Base-by-base conservation (phyloP, 2,888 invertebrate species). In the Ophonus ardosiacus region DNA sequence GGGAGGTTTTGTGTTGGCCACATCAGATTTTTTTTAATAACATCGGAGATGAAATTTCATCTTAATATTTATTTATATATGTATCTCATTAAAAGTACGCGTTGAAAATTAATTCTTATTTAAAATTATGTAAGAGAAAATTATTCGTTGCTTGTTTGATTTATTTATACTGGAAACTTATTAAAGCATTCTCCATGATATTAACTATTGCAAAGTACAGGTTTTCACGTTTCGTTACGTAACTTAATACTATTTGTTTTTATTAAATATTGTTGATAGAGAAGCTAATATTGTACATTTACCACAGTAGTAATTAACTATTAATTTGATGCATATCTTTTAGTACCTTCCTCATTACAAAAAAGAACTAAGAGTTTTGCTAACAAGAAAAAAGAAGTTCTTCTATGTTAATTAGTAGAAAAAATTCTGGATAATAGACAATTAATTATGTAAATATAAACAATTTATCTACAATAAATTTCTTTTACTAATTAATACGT, bases 401-500 rank as follows among this genome's bases (percentile, higher is more conserved):
- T 43, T 10, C 8, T 51, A 51, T 13, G 43, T 51, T 51, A 51
- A 51, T 51, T 51, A 13, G 10, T 13, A 43, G 43, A 51, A 51
- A 51, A 51, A 8, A 5, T 51, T 5, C 43, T 13, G 4, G 13
- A 51, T 51, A 51, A 51, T 51, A 13, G 43, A 10, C 43, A 51
- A 10, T 38, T 31, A 68, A 15, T 10, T 38, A 68, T 31, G 31
- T 68, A 68, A 68, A 68, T 68, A n/a, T 40, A 68, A 6, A 31
- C 31, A 31, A 31, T 68, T 68, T 38, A 68, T 68, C 63, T 63
- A 24, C 13, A 68, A 68, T 38, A 68, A 31, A 68, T 68, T 31
- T 38, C n/a, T 15, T 24, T 68, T 38, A 8, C 24, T 63, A 68
- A 68, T 68, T 68, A 68, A 68, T 31, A 38, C 6, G 24, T n/a